phyloP scores from a whole-genome alignment of 2,888 invertebrate genomes.

The Cheilosia soror region DNA sequence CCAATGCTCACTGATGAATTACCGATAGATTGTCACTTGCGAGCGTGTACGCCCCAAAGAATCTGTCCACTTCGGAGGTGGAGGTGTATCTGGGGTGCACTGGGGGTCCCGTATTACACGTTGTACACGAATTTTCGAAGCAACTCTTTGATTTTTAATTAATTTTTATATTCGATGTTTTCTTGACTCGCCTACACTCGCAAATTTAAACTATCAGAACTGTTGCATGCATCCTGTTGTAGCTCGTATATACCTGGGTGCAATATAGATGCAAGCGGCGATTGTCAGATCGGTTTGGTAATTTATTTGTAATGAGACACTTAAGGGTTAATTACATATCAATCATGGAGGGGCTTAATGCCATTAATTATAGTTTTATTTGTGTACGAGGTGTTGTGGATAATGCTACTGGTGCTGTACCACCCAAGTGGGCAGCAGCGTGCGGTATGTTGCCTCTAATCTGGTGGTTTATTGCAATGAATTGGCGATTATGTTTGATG shows the following conservation, averaged over 20 bases:
- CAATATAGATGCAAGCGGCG: constrained; percentile 28
- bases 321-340: constrained; percentile 76
- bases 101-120: constrained; percentile 36
- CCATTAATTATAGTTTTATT: constrained; percentile 75
- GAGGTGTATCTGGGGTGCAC: constrained; percentile 32
- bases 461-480: constrained; percentile 74
- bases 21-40: constrained; percentile 75
- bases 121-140: constrained; percentile 63
- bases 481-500: constrained; percentile 75
- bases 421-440: constrained; percentile 62
- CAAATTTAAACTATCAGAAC: constrained; percentile 45
- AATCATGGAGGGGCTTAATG: constrained; percentile 74
- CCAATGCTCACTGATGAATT: constrained; percentile 68
- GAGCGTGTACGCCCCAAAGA: constrained; percentile 51
- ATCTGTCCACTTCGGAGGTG: constrained; percentile 49
- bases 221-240: constrained; percentile 72
- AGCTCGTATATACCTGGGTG: not conserved
- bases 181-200: constrained; percentile 12
- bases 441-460: constrained; percentile 71
- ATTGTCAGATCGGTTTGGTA: constrained; percentile 69
- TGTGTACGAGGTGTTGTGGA: constrained; percentile 65
- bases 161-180: constrained; percentile 33
- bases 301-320: constrained; percentile 76
- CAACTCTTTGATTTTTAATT: constrained; percentile 63
- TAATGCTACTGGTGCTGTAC: constrained; percentile 12